phyloP scores from a whole-genome alignment of 2,113 vertebrate species.

The Trinectes maculatus region DNA sequence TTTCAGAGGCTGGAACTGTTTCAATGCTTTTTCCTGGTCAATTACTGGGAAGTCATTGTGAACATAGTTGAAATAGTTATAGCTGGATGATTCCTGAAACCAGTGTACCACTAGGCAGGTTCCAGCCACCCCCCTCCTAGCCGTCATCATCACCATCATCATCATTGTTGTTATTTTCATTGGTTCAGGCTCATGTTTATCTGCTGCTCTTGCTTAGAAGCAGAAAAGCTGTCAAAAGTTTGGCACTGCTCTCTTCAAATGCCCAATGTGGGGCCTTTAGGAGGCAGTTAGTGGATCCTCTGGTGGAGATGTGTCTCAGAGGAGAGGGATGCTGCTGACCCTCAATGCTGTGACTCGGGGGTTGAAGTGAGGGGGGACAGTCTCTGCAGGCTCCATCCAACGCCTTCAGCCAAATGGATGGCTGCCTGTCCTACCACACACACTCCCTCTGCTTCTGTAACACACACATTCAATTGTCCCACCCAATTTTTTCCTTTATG shows the following conservation, averaged over 20 bases:
- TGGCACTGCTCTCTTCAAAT: slow-evolving; percentile 31
- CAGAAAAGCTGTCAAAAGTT: slow-evolving; percentile 43
- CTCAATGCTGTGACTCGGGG: slow-evolving; percentile 43
- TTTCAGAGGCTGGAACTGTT: too few relatives aligned
- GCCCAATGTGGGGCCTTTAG: not conserved
- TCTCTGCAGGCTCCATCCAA: slow-evolving; percentile 60
- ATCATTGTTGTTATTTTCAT: too few relatives aligned
- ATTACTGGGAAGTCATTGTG: too few relatives aligned
- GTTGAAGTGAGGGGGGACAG: slow-evolving; percentile 57
- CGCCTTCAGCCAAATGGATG: slow-evolving; percentile 83
- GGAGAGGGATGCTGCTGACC: slow-evolving; percentile 49
- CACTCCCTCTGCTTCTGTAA: not conserved
- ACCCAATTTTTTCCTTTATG: slow-evolving; percentile 48
- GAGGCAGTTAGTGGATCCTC: slow-evolving; percentile 39
- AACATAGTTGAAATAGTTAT: too few relatives aligned
- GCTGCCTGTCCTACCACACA: slow-evolving; percentile 65
- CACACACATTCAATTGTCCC: slow-evolving; percentile 11
- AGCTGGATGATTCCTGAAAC: slow-evolving; percentile 33
- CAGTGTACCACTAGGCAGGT: slow-evolving; percentile 33
- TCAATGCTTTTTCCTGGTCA: too few relatives aligned
- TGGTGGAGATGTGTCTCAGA: slow-evolving; percentile 47
- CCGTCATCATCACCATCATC: not conserved
- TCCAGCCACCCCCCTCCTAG: slow-evolving; percentile 14
- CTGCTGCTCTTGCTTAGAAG: not conserved
- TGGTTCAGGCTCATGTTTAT: not conserved